Percentiles rank a stretch among this genome's conserved stretches.
Evolutionary conservation across 2,797 vertebrate genomes (phyloP).

Genomic region (Sebastes cheni): DNA sequence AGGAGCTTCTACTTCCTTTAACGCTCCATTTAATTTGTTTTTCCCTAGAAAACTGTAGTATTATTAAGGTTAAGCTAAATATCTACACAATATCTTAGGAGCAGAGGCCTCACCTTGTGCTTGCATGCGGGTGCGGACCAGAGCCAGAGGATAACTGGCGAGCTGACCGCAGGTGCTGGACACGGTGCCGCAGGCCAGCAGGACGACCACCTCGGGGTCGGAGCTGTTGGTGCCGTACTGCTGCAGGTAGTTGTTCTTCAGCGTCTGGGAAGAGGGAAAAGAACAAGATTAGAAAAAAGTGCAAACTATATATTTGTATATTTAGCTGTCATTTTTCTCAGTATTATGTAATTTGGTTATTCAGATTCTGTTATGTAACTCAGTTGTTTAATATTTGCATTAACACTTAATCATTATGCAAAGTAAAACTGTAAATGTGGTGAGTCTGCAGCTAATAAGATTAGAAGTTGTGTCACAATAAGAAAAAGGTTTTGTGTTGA

Average conservation of each 20-base stretch:
- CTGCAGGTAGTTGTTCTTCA: constrained; percentile 93
- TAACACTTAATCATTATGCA: not conserved
- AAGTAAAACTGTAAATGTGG: not conserved
- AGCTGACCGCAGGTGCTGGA: constrained; percentile 97
- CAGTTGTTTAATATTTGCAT: not conserved
- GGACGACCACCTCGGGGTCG: constrained; percentile 89
- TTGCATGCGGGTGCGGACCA: constrained; percentile 96
- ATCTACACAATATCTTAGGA: not conserved
- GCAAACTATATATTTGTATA: no score
- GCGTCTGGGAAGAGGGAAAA: constrained; percentile 80
- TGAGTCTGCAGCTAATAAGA: not conserved
- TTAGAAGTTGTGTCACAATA: not conserved
- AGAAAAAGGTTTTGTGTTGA: not conserved
- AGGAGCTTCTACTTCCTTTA: not conserved
- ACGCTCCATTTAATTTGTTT: not conserved
- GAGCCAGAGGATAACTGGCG: constrained; percentile 93
- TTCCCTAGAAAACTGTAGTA: not conserved
- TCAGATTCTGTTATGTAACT: not conserved
- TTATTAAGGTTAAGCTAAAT: not conserved
- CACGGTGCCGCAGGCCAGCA: constrained; percentile 93
- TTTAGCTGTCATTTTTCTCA: not conserved
- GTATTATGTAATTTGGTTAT: not conserved
- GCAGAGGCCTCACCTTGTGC: constrained; percentile 90
- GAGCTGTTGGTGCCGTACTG: constrained; percentile 84
- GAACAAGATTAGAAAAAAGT: not conserved